Evolutionary conservation across 2,113 vertebrate species (phyloP).

Genomic region (Brachionichthys hirsutus): DNA sequence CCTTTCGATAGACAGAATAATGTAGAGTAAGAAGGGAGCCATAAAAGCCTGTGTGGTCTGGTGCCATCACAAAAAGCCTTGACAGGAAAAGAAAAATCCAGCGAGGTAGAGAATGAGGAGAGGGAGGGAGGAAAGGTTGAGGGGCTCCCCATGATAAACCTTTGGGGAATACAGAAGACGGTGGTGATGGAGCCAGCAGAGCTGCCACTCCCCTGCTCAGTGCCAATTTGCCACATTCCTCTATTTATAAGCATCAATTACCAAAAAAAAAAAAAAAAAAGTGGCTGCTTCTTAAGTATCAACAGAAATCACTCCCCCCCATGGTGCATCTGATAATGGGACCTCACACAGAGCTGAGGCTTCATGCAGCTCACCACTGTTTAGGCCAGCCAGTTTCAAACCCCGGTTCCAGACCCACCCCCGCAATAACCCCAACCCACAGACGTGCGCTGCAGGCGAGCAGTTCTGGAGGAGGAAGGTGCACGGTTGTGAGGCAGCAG

Average conservation of each 20-base stretch:
- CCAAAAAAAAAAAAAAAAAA: constrained; percentile 75
- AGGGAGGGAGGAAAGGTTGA: constrained; percentile 26
- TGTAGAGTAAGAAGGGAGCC: constrained; percentile 56
- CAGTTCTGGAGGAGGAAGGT: constrained; percentile 51
- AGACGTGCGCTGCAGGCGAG: constrained; percentile 36
- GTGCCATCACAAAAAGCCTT: constrained; percentile 64
- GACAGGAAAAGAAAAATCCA: constrained; percentile 43
- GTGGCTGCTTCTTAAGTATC: constrained; percentile 73
- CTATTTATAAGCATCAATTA: constrained; percentile 81
- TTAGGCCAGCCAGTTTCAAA: constrained; percentile 56
- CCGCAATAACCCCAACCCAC: constrained; percentile 33
- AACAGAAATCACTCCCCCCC: constrained; percentile 67
- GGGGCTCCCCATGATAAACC: constrained; percentile 57
- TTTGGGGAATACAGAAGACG: constrained; percentile 58
- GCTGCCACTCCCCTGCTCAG: constrained; percentile 61
- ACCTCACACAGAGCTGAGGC: constrained; percentile 79
- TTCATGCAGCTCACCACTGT: constrained; percentile 60
- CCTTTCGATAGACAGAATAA: constrained; percentile 72
- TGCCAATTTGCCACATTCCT: constrained; percentile 84
- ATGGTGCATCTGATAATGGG: constrained; percentile 77
- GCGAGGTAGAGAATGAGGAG: constrained; percentile 26
- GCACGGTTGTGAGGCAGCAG: constrained; percentile 45
- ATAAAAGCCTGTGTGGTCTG: constrained; percentile 80
- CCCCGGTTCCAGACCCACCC: constrained; percentile 43
- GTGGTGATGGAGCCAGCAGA: constrained; percentile 57